These are phyloP conservation scores for Sebastes schlegelii DNA, from an alignment of 2,113 vertebrate genomes.

Conservation along the genomic window DNA sequence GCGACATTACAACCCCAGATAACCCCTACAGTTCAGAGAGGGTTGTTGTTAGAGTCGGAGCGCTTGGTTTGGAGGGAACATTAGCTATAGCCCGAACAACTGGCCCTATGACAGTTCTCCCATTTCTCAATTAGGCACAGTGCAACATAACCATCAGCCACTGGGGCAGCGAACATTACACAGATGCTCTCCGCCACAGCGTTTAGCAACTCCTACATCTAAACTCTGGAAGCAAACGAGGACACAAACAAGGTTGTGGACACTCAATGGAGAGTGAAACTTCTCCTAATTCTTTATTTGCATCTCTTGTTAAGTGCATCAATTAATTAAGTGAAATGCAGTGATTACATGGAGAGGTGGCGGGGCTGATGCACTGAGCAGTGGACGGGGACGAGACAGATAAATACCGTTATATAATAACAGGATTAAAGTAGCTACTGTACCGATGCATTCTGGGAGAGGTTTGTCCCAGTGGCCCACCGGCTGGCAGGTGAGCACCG, in stretches of 20 bases:
- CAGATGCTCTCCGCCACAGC: conserved; percentile 48
- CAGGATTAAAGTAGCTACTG: conserved; percentile 57
- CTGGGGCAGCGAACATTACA: conserved; percentile 23
- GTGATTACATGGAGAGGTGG: too few relatives aligned
- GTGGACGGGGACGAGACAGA: not conserved
- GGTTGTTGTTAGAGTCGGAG: conserved; percentile 40
- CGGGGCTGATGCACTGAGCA: not conserved
- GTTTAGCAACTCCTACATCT: conserved; percentile 33
- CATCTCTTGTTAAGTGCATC: not conserved
- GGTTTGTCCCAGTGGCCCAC: conserved; percentile 97
- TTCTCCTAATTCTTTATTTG: conserved; percentile 3
- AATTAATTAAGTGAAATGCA: not conserved
- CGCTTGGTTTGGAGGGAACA: conserved; percentile 24
- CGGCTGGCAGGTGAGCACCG: conserved; percentile 95
- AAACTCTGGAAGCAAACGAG: conserved; percentile 28
- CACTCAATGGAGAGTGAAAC: conserved; percentile 7
- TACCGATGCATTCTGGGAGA: conserved; percentile 97
- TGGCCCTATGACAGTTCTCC: conserved; percentile 40
- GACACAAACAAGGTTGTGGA: conserved; percentile 29
- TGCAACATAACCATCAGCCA: conserved; percentile 44
- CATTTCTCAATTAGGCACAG: conserved; percentile 46
- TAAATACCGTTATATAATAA: not conserved
- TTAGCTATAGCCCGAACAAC: conserved; percentile 50
- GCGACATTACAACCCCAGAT: conserved; percentile 39
- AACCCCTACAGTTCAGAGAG: conserved; percentile 42